Percentiles rank a stretch among this genome's conserved stretches.
Conservation (phyloP, 1,140 invertebrate species). For the Zaprionus kolodkinae region DNA sequence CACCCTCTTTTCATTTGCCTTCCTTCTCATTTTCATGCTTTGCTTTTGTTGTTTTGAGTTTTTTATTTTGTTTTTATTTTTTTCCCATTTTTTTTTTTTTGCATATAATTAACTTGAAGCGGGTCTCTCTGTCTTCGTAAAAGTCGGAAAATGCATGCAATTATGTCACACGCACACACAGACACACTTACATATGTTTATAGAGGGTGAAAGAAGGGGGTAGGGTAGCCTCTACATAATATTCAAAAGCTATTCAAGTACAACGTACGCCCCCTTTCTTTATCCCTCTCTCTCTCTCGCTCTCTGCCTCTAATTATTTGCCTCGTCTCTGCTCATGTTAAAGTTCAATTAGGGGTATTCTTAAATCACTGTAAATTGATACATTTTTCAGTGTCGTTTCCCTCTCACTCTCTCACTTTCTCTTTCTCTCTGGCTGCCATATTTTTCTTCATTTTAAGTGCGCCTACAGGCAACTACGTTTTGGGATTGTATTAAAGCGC, state of each 20-base stretch:
- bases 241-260: slow-evolving; percentile 30
- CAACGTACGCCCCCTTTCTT: slow-evolving; percentile 9
- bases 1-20: slow-evolving; percentile 32
- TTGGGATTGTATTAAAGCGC: not conserved
- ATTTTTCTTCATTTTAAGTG: not conserved
- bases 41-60: slow-evolving; percentile 19
- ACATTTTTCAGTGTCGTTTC: not conserved
- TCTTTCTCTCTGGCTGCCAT: not conserved
- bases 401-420: not conserved
- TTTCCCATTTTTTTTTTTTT: slow-evolving; percentile 37
- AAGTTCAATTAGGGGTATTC: not conserved
- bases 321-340: not conserved
- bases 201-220: not conserved
- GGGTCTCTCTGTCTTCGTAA: slow-evolving; percentile 57
- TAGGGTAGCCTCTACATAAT: slow-evolving; percentile 3
- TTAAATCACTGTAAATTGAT: slow-evolving; percentile 6
- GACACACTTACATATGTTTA: not conserved
- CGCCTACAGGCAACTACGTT: not conserved
- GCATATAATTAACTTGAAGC: slow-evolving; percentile 77
- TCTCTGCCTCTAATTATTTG: not conserved
- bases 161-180: slow-evolving; percentile 36
- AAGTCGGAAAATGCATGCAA: slow-evolving; percentile 50
- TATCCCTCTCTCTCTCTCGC: not conserved
- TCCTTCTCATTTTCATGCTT: slow-evolving; percentile 35
- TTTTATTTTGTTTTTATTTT: slow-evolving; percentile 9